Evolutionary conservation across 2,113 vertebrate species (phyloP).

Genomic region (Lepidothrix coronata): DNA sequence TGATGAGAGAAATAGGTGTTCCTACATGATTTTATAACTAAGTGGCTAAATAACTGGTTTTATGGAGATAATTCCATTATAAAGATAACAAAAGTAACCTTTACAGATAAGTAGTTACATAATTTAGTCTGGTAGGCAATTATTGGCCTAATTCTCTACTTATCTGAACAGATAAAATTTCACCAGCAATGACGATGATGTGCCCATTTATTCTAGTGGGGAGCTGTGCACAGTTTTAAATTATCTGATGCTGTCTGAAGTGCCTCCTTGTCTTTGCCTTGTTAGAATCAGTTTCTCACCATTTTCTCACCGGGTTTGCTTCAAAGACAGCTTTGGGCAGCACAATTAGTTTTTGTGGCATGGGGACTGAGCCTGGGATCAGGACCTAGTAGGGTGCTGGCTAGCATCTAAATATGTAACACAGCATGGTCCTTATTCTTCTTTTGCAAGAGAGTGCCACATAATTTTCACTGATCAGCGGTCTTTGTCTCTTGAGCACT

Average conservation of each 20-base stretch:
- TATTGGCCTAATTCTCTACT: constrained; percentile 40
- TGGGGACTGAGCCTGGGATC: not conserved
- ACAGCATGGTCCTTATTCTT: not conserved
- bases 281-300: not conserved
- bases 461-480: not conserved
- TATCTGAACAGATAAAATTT: constrained; percentile 43
- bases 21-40: constrained; percentile 15
- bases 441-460: not conserved
- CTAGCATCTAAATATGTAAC: not conserved
- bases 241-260: constrained; percentile 17
- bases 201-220: constrained; percentile 18
- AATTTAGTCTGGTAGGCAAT: constrained; percentile 14
- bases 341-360: not conserved
- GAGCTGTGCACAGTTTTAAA: not conserved
- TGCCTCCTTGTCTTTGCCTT: constrained; percentile 22
- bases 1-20: constrained; percentile 26
- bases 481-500: not conserved
- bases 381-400: not conserved
- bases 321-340: constrained; percentile 14
- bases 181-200: not conserved
- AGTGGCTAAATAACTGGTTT: constrained; percentile 39
- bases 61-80: constrained; percentile 43
- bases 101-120: constrained; percentile 34
- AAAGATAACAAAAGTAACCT: constrained; percentile 50
- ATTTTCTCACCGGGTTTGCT: not conserved